Evolutionary conservation across 92 coral and sea anemone genomes (phyloP).

Genomic region (Zoanthus sociatus): DNA sequence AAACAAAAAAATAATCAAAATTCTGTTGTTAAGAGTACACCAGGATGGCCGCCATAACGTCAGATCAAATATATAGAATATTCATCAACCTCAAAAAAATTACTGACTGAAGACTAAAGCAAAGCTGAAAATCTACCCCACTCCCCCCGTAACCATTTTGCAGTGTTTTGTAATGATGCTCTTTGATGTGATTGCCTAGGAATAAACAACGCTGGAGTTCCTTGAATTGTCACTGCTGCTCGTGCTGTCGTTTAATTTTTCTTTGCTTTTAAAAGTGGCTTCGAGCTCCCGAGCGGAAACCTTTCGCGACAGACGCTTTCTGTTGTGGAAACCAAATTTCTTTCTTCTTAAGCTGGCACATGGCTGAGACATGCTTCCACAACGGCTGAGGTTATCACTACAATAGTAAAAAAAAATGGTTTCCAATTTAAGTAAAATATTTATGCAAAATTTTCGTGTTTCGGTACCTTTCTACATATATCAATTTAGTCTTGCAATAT

Average conservation of each 20-base stretch:
- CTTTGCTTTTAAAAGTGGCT: not conserved
- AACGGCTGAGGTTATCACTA: constrained; percentile 45
- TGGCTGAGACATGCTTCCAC: constrained; percentile 36
- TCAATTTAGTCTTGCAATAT: too few relatives aligned
- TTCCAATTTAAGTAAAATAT: too few relatives aligned
- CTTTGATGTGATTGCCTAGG: not conserved
- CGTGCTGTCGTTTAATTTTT: not conserved
- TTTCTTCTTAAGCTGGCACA: constrained; percentile 31
- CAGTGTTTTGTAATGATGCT: not conserved
- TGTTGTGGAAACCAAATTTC: constrained; percentile 43
- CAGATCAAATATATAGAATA: too few relatives aligned
- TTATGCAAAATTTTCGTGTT: too few relatives aligned
- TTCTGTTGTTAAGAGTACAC: too few relatives aligned
- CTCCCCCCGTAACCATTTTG: too few relatives aligned
- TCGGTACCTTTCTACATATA: too few relatives aligned
- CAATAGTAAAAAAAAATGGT: not conserved
- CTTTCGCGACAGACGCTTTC: constrained; percentile 47
- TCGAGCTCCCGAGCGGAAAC: constrained; percentile 1
- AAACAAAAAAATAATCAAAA: too few relatives aligned
- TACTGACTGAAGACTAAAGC: too few relatives aligned
- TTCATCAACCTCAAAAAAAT: too few relatives aligned
- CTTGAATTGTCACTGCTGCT: constrained; percentile 32
- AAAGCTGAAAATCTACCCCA: too few relatives aligned
- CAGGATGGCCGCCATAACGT: too few relatives aligned
- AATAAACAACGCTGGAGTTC: constrained; percentile 17